Conservation (phyloP, 2,888 invertebrate genomes). For the Lasioglossum malachurum region DNA sequence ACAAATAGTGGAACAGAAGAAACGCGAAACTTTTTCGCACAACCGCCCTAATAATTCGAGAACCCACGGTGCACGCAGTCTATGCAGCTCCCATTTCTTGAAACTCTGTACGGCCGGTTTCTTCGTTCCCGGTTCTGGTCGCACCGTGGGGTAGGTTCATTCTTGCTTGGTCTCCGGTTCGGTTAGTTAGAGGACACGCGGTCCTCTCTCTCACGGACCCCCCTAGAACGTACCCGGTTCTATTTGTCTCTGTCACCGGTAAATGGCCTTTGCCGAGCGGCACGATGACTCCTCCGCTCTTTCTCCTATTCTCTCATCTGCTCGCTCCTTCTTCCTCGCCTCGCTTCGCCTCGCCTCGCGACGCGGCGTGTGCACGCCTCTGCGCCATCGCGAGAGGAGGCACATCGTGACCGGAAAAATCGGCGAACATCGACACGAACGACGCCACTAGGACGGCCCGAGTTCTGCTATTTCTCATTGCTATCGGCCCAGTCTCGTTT, state of each 20-base stretch:
- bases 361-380: slow-evolving; percentile 32
- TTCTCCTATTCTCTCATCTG: slow-evolving; percentile 31
- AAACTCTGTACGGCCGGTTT: slow-evolving; percentile 8
- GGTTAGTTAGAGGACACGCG: slow-evolving; percentile 65
- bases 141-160: slow-evolving; percentile 25
- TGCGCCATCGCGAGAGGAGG: slow-evolving; percentile 17
- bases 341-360: neutral
- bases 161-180: slow-evolving; percentile 43
- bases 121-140: slow-evolving; percentile 22
- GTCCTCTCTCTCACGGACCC: slow-evolving; percentile 46
- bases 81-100: neutral
- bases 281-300: slow-evolving; percentile 55
- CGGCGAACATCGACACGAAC: slow-evolving; percentile 56
- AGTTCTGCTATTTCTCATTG: slow-evolving; percentile 60
- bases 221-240: slow-evolving; percentile 70
- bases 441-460: slow-evolving; percentile 49
- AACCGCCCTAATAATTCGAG: neutral
- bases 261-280: slow-evolving; percentile 74
- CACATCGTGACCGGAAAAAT: slow-evolving; percentile 64
- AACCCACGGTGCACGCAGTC: too few species aligned
- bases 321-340: slow-evolving; percentile 9
- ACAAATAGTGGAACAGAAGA: neutral
- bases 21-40: neutral
- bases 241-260: slow-evolving; percentile 79
- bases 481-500: slow-evolving; percentile 50